These are phyloP conservation scores for Hyposoter dolosus DNA, from an alignment of 2,888 invertebrate genomes.

Conservation along the genomic window DNA sequence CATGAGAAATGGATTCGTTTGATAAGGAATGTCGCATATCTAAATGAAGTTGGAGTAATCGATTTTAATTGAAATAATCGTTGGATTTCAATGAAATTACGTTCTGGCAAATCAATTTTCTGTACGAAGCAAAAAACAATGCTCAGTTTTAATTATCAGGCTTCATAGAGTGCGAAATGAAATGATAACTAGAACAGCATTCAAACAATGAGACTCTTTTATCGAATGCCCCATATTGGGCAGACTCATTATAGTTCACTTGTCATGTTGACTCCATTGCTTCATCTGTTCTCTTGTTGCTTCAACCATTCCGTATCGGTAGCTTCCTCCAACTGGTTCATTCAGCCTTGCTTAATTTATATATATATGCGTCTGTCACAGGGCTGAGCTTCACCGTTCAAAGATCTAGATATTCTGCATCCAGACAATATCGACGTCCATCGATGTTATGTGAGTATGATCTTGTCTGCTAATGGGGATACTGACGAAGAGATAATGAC, in stretches of 20 bases:
- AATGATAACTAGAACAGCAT: neutral
- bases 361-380: slow-evolving; percentile 5
- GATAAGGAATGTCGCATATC: no score
- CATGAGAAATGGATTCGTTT: neutral
- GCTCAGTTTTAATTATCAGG: neutral
- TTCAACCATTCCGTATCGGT: slow-evolving; percentile 21
- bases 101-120: neutral
- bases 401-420: slow-evolving; percentile 7
- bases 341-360: slow-evolving; percentile 41
- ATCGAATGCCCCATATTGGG: neutral
- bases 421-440: neutral
- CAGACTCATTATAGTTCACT: slow-evolving; percentile 2
- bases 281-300: slow-evolving; percentile 14
- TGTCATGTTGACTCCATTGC: slow-evolving; percentile 5
- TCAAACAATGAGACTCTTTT: neutral
- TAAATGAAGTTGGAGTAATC: neutral
- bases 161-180: neutral
- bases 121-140: neutral
- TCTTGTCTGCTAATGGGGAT: neutral
- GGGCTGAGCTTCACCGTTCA: neutral
- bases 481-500: no score
- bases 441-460: neutral
- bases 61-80: neutral
- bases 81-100: neutral
- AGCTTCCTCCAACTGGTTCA: slow-evolving; percentile 16